Evolutionary conservation across 2,888 invertebrate species (phyloP).

Genomic region (Biston betularia): DNA sequence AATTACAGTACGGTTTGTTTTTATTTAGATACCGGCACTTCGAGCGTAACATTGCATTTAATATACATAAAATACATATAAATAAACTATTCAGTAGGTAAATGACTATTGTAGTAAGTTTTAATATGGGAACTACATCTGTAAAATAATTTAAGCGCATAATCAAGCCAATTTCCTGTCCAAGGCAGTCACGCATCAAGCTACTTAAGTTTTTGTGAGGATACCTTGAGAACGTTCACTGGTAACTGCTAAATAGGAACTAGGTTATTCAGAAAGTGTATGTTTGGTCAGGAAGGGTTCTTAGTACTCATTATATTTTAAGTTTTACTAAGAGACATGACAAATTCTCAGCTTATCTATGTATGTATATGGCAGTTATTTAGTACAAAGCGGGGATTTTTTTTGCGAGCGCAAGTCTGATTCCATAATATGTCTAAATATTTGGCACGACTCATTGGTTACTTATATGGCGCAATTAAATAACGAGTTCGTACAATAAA

Average conservation of each 20-base stretch:
- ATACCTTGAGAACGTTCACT: slow-evolving; percentile 54
- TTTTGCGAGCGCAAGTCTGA: too few species aligned
- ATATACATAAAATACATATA: slow-evolving; percentile 46
- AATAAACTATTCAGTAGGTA: slow-evolving; percentile 37
- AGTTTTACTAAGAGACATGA: too few species aligned
- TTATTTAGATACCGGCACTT: neutral
- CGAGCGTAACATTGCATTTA: slow-evolving; percentile 44
- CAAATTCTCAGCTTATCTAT: too few species aligned
- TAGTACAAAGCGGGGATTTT: too few species aligned
- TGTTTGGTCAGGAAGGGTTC: neutral
- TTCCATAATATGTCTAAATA: too few species aligned
- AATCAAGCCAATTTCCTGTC: slow-evolving; percentile 48
- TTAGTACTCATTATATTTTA: too few species aligned
- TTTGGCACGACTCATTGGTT: too few species aligned
- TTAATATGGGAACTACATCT: slow-evolving; percentile 43
- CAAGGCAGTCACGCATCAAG: slow-evolving; percentile 51
- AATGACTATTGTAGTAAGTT: slow-evolving; percentile 24
- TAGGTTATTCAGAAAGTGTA: neutral
- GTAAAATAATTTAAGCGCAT: slow-evolving; percentile 25
- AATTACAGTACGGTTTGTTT: neutral
- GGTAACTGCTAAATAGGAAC: slow-evolving; percentile 13
- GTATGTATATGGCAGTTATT: too few species aligned
- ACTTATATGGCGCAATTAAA: too few species aligned
- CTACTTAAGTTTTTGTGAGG: slow-evolving; percentile 53
- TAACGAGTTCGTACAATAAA: too few species aligned